Evolutionary conservation across 2,113 vertebrate genomes (phyloP).

Genomic region (Nipponia nippon): DNA sequence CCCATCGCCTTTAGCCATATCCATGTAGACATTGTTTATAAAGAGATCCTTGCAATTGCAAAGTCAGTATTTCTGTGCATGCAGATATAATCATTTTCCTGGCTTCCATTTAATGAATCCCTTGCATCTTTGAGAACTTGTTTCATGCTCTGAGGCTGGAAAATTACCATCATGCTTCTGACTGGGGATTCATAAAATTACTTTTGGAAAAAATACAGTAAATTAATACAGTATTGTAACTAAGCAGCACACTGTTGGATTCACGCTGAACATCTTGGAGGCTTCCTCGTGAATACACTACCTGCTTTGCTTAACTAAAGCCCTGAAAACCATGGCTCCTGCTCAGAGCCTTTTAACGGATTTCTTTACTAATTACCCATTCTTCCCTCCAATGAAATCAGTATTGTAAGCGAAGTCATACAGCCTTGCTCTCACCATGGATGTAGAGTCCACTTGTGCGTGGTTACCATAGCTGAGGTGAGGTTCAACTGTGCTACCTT

Average conservation of each 20-base stretch:
- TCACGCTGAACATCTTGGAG: background rate
- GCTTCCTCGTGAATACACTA: background rate
- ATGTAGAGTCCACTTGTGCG: background rate
- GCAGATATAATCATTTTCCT: background rate
- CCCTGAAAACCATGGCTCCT: background rate
- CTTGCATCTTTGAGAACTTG: background rate
- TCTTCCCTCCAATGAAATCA: background rate
- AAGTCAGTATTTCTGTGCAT: background rate
- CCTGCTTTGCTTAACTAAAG: background rate
- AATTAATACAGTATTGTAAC: background rate
- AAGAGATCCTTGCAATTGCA: background rate
- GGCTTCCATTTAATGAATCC: background rate
- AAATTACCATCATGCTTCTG: background rate
- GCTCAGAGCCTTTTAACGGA: background rate
- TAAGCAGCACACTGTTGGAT: background rate
- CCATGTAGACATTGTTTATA: background rate
- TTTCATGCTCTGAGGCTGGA: background rate
- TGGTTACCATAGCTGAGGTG: rapidly evolving
- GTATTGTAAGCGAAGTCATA: background rate
- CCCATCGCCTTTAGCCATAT: background rate
- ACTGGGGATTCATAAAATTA: background rate
- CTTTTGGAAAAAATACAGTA: background rate
- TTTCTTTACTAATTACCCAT: background rate
- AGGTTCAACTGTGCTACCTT: background rate
- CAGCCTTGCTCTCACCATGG: background rate